phyloP scores from a whole-genome alignment of 2,797 vertebrate genomes.

The Muscicapa comitata region DNA sequence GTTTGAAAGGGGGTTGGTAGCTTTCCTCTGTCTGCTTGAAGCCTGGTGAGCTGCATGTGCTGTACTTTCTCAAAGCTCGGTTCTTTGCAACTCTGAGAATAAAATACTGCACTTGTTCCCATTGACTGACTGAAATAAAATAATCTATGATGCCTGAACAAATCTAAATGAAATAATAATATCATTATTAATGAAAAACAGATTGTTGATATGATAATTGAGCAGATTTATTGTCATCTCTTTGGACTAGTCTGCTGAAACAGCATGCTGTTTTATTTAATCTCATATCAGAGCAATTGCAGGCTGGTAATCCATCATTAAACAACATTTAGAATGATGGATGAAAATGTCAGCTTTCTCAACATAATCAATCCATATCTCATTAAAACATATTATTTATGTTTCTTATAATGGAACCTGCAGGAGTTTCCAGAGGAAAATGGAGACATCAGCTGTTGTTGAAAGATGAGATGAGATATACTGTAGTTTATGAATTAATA shows the following conservation, averaged over 20 bases:
- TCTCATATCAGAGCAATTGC: constrained; percentile 93
- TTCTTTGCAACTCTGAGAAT: constrained; percentile 75
- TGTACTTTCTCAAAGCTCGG: constrained; percentile 68
- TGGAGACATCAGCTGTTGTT: constrained; percentile 88
- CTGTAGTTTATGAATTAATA: constrained; percentile 94
- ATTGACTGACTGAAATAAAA: constrained; percentile 93
- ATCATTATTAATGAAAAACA: constrained; percentile 92
- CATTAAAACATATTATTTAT: constrained; percentile 97
- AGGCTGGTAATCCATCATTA: constrained; percentile 94
- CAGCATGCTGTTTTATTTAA: constrained; percentile 95
- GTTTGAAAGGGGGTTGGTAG: constrained; percentile 9
- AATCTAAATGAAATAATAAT: constrained; percentile 99
- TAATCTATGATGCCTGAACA: constrained; percentile 96
- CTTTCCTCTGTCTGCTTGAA: constrained; percentile 25
- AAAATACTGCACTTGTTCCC: constrained; percentile 84
- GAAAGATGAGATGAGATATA: constrained; percentile 88
- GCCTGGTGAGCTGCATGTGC: constrained; percentile 39
- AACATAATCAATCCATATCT: constrained; percentile 97
- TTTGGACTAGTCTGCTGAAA: constrained; percentile 86
- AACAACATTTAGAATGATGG: constrained; percentile 96
- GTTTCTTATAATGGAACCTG: constrained; percentile 89
- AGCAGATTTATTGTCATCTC: constrained; percentile 92
- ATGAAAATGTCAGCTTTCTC: constrained; percentile 90
- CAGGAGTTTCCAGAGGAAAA: constrained; percentile 77
- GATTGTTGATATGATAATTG: constrained; percentile 93